A percentile compares a stretch with the other conserved stretches of the same genome.
phyloP scores from a whole-genome alignment of 2,113 vertebrate species.

The Cervus canadensis region DNA sequence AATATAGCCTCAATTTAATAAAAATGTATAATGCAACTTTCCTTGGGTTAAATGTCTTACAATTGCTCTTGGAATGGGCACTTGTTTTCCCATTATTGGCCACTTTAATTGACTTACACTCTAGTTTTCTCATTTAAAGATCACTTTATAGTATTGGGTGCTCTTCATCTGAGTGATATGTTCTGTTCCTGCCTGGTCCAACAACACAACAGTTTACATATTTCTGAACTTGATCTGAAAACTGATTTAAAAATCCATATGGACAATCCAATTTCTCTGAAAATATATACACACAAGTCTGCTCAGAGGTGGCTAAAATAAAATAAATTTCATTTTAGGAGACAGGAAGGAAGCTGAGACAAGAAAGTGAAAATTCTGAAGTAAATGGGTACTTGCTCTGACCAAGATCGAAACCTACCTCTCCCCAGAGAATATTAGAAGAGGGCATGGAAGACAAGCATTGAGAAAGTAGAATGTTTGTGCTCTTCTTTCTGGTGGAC shows the following conservation, averaged over 20 bases:
- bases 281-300: conserved; percentile 95
- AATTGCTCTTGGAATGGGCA: conserved; percentile 89
- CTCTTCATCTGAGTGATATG: conserved; percentile 82
- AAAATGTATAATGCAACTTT: conserved; percentile 96
- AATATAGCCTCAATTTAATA: conserved; percentile 98
- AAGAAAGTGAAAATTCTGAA: conserved; percentile 84
- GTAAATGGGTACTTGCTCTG: conserved; percentile 84
- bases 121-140: conserved; percentile 88
- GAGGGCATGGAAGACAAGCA: conserved; percentile 84
- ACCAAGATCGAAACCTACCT: conserved; percentile 87
- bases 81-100: conserved; percentile 94
- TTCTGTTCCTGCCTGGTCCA: conserved; percentile 81
- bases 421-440: conserved; percentile 87
- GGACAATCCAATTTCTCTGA: conserved; percentile 91
- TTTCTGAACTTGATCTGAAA: conserved; percentile 92
- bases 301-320: conserved; percentile 92
- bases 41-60: conserved; percentile 94
- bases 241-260: conserved; percentile 94
- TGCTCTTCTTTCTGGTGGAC: conserved; percentile 84
- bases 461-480: conserved; percentile 85
- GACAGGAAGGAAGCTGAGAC: conserved; percentile 89
- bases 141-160: conserved; percentile 84
- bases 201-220: conserved; percentile 93
- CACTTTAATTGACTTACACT: conserved; percentile 93
- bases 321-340: conserved; percentile 91